phyloP scores from a whole-genome alignment of 2,888 invertebrate species.

The Limnephilus rhombicus region DNA sequence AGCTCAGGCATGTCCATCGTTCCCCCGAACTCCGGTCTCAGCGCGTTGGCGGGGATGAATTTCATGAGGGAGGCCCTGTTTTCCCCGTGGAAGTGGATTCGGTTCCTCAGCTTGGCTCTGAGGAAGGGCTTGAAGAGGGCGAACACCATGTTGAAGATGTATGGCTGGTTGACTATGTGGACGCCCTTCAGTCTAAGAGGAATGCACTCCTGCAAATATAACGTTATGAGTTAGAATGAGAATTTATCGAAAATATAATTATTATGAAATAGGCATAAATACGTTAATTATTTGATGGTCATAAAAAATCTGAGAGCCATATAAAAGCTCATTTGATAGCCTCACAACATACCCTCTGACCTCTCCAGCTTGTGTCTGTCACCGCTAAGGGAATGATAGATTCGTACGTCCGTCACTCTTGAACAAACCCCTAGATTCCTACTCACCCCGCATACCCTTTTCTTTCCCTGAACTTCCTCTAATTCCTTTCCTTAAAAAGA shows the following conservation, averaged over 20 bases:
- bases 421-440: too few species aligned
- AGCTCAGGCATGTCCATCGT: conserved; percentile 80
- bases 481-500: too few species aligned
- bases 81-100: conserved; percentile 87
- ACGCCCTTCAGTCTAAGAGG: conserved; percentile 90
- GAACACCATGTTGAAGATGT: conserved; percentile 91
- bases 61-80: conserved; percentile 80
- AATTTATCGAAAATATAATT: not conserved
- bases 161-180: conserved; percentile 93
- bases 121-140: conserved; percentile 93
- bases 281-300: too few species aligned
- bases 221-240: not conserved
- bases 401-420: too few species aligned
- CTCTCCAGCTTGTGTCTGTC: too few species aligned
- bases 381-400: too few species aligned
- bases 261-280: too few species aligned
- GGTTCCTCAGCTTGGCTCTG: conserved; percentile 87
- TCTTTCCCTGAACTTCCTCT: too few species aligned
- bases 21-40: conserved; percentile 84
- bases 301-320: too few species aligned
- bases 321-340: too few species aligned
- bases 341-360: too few species aligned
- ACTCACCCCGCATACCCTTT: too few species aligned
- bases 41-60: conserved; percentile 78
- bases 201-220: conserved; percentile 84